Evolutionary conservation across 2,113 vertebrate genomes (phyloP), one percentile per base, ranked within the genome.

Genomic region (Nycticebus coucang): DNA sequence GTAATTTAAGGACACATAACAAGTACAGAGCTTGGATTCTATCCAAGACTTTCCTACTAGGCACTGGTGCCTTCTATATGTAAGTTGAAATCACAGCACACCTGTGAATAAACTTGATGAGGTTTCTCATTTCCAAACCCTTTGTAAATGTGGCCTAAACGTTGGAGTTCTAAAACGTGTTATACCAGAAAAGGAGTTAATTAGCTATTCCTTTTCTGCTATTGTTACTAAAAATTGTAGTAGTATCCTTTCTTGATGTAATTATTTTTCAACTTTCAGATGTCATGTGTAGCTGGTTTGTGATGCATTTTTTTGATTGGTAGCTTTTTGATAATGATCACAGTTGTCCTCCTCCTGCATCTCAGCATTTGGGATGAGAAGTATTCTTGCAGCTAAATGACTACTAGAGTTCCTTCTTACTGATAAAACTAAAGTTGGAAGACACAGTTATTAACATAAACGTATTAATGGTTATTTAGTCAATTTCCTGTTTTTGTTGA

Each of bases 381-480:
- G 17, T 45, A 35, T 66, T 92, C 72, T 94, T 28, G 37, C 28
- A 83, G n/a, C 77, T 62, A 24, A 87, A n/a, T 91, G n/a, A 91
- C 30, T 92, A 35, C 74, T 95, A 87, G 59, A 93, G 3, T 75
- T 74, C 22, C 45, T 71, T 96, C 28, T 69, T 55, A 41, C 37
- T 84, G 50, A 81, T 55, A 87, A 88, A 75, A 91, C 59, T 86
- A 81, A 94, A 82, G 53, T 96, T 94, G 87, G 60, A 75, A 71
- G 68, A 69, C 87, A 60, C 14, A 66, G 83, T 66, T 50, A 84
- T 69, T 62, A 78, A 89, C 41, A 74, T 64, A 7, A 83, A 88
- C 72, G 8, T 92, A 77, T 30, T 89, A 66, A 79, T 69, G 86
- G 17, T 78, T 83, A 66, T 79, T 81, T 87, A 60, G 21, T 80